These are phyloP conservation scores for Drosophila tsacasi DNA, from an alignment of 1,140 invertebrate genomes.

Conservation along the genomic window DNA sequence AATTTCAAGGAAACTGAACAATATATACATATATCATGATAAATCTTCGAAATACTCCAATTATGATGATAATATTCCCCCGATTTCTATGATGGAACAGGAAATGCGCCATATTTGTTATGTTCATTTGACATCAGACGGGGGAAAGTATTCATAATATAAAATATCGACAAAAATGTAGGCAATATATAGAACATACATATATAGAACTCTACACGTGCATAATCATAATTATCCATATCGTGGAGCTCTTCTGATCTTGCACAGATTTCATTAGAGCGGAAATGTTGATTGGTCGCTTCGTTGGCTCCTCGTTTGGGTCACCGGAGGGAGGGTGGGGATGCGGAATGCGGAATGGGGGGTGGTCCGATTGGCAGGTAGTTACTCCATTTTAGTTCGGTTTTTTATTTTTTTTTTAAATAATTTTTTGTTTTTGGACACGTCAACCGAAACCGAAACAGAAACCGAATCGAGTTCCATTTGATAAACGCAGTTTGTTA, in stretches of 20 bases:
- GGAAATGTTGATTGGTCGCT: conserved; percentile 50
- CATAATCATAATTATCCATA: conserved; percentile 20
- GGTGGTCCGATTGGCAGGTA: conserved; percentile 3
- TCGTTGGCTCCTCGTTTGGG: conserved; percentile 27
- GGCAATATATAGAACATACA: neutral
- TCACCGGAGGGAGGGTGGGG: conserved; percentile 15
- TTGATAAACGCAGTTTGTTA: conserved; percentile 73
- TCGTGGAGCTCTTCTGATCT: conserved; percentile 24
- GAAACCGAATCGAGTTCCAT: conserved; percentile 55
- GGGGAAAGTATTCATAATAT: neutral
- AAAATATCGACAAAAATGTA: neutral
- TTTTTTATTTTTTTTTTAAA: neutral
- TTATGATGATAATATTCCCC: neutral
- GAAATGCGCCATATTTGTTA: neutral
- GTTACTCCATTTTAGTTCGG: neutral
- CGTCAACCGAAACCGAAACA: conserved; percentile 64
- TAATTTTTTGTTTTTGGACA: conserved; percentile 48
- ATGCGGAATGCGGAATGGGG: neutral
- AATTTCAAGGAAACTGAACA: too few species aligned
- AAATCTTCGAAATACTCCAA: neutral
- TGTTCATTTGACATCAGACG: neutral
- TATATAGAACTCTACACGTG: conserved; percentile 5
- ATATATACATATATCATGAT: neutral
- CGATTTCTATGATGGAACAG: neutral
- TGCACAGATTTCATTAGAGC: conserved; percentile 49